Conservation (phyloP, 2,888 invertebrate genomes). For the Desoria tigrina region DNA sequence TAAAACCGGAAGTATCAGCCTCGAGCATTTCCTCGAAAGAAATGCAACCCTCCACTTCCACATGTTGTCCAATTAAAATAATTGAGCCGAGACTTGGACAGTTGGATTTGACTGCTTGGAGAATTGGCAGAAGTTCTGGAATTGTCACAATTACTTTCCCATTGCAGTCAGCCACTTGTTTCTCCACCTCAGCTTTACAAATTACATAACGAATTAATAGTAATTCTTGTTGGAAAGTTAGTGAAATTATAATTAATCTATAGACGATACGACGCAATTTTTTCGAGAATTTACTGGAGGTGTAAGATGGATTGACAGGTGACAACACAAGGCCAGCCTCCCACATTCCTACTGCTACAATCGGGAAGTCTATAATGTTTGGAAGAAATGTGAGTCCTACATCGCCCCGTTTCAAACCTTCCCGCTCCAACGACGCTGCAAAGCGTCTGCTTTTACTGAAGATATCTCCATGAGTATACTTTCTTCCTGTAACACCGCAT, state of each 20-base stretch:
- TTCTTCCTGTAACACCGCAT: conserved; percentile 42
- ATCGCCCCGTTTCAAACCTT: conserved; percentile 43
- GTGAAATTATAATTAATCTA: too few species aligned
- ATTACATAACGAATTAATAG: background rate
- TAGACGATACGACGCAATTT: too few species aligned
- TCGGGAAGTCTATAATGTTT: conserved; percentile 53
- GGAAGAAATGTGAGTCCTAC: conserved; percentile 53
- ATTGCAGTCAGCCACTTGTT: conserved; percentile 52
- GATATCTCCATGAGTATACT: conserved; percentile 42
- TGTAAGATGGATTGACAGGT: conserved; percentile 53
- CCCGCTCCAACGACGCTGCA: conserved; percentile 42
- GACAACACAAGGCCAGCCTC: conserved; percentile 52
- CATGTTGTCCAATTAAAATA: conserved; percentile 40
- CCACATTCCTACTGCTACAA: conserved; percentile 34
- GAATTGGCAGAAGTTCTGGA: conserved; percentile 47
- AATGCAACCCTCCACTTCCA: conserved; percentile 40
- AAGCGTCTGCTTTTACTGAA: conserved; percentile 49
- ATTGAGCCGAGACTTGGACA: conserved; percentile 32
- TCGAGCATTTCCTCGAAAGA: conserved; percentile 46
- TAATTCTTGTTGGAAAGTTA: conserved; percentile 31
- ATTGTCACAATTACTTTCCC: conserved; percentile 51
- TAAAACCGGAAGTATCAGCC: conserved; percentile 22
- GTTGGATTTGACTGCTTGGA: conserved; percentile 38
- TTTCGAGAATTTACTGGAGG: conserved; percentile 29
- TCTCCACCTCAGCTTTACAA: conserved; percentile 50